Base-by-base conservation (phyloP, 1,140 invertebrate species). In the Macrocentrus cingulum region DNA sequence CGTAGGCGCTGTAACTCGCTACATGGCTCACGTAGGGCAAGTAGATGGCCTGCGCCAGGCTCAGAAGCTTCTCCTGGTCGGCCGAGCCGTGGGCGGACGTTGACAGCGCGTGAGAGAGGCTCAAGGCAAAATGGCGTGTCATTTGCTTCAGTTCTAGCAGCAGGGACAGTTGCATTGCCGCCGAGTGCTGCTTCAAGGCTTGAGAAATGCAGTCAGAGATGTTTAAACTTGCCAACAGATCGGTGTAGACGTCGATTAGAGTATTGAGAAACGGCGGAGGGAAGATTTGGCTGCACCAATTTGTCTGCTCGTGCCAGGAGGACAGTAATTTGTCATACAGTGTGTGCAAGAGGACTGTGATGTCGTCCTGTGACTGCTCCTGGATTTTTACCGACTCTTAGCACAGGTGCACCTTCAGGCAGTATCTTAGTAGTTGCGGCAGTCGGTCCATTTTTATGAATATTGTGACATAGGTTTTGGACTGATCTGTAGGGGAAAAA, bases 351-450 rank as follows among this genome's bases (percentile, higher is more conserved):
- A 85, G 82, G 1, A 80, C 68, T 37, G 87, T 64, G 54, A 74
- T 82, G 57, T 85, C 83, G 55, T 89, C 86, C 61, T 84, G 82
- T 57, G 84, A 84, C 37, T 80, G 69, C 71, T 87, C 87, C 29
- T 86, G 81, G 39, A 83, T 82, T 63, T 76, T 82, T 64, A 73
- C 80, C 89, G 89, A 91, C 52, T 87, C 83, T 68, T 88, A 83
- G 18, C 86, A 76, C 9, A 92, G 69, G 1, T 83, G 74, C 23
- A 87, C 88, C 73, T 89, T 91, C 51, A 91, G 84, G 68, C 89
- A 91, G 68, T 93, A 92, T 68, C 92, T 91, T 19, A 90, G 80
- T 23, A 94, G 74, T 71, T 92, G 88, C 7, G 87, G 84, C n/a
- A 91, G 64, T 55, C 91, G 81, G 56, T 88, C 85, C 64, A 94